phyloP scores from a whole-genome alignment of 2,888 invertebrate species.

The Limnephilus lunatus region DNA sequence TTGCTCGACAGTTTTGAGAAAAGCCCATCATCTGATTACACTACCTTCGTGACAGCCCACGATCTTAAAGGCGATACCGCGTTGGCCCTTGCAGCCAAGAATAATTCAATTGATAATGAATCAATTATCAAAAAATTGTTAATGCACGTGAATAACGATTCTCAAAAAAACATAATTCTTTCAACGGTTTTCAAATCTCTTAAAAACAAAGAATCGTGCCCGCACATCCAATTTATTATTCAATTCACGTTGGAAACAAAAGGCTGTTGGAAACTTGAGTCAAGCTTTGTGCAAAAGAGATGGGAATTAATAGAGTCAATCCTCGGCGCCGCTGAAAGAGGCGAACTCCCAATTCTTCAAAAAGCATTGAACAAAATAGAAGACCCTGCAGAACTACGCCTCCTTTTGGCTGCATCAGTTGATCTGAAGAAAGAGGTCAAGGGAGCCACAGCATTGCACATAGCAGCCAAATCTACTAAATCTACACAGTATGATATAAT shows the following conservation, averaged over 20 bases:
- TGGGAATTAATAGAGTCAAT: background rate
- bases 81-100: constrained; percentile 14
- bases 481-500: background rate
- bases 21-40: background rate
- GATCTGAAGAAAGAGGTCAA: background rate
- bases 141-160: background rate
- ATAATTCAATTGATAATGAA: too few relatives aligned
- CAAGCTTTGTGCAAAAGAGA: background rate
- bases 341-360: background rate
- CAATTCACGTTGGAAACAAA: background rate
- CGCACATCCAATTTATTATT: background rate
- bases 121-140: background rate
- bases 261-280: background rate
- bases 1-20: background rate
- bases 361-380: background rate
- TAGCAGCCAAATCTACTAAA: background rate
- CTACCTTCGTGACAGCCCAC: background rate
- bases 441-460: background rate
- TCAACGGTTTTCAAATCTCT: constrained; percentile 8
- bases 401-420: background rate
- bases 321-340: background rate
- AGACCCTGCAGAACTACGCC: background rate
- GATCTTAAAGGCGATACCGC: constrained; percentile 17
- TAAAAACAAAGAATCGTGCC: background rate
- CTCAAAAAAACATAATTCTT: background rate